Base-by-base conservation (phyloP, 2,888 invertebrate species). In the Athripsodes cinereus region DNA sequence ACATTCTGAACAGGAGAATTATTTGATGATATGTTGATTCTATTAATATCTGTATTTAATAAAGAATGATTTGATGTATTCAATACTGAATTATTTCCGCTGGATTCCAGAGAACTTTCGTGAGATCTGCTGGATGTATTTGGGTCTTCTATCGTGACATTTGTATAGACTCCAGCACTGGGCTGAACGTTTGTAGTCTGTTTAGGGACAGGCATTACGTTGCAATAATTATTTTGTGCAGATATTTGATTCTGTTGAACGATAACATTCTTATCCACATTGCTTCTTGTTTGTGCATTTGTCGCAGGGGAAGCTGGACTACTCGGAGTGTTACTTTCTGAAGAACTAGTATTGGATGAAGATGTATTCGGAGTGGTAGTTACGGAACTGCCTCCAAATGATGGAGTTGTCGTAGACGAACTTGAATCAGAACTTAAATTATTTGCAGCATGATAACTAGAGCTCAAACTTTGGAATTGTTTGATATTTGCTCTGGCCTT, bases 311-410 rank as follows among this genome's bases (percentile, higher is more conserved):
- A 84, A 49, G 85, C 83, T 0, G 90, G 90, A 56, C 89, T 82
- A 63, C 87, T 87, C 0, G 89, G 87, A 26, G 87, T 85, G 5
- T 85, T 85, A 67, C 87, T 87, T 46, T 76, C 77, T 19, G 88
- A 87, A 2, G 85, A 82, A 66, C 86, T 88, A 0, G 85, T 84
- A 61, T 85, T 81, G 0, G 87, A 85, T 54, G 87, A 87, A 5
- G 82, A 81, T 0, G 84, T 84, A 19, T 87, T 85, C 1, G 87
- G 85, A 0, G 86, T 85, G 1, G 80, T 80, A 0, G 84, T 84
- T 0, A 83, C 83, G 1, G 86, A 85, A 63, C 85, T 85, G n/a
- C 78, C 79, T 0, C 79, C 79, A 0, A 77, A 69, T 0, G 76
- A 74, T 0, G 75, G 73, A 1, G 84, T 87, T 61, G 86, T 86